Conservation (phyloP, 2,888 invertebrate species). For the Lysandra coridon region DNA sequence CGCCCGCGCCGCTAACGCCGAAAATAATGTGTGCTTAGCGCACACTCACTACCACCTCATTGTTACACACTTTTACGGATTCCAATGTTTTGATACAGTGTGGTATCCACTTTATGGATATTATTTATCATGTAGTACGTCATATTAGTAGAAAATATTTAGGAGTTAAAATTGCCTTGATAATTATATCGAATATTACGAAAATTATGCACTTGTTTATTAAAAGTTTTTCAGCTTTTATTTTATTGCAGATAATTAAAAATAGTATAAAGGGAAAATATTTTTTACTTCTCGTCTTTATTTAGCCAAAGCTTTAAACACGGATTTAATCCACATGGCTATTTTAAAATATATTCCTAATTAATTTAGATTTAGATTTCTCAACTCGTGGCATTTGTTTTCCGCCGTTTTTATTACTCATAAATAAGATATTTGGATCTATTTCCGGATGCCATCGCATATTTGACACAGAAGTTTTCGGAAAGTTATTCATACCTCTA, state of each 20-base stretch:
- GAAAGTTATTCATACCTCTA: not conserved
- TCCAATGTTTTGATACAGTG: slow-evolving; percentile 7
- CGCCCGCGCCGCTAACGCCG: slow-evolving; percentile 53
- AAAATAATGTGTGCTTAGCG: slow-evolving; percentile 44
- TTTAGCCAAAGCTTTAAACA: too few relatives aligned
- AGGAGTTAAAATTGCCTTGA: not conserved
- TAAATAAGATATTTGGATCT: not conserved
- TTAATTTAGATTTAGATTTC: not conserved
- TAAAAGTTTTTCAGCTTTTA: too few relatives aligned
- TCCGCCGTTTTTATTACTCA: slow-evolving; percentile 13
- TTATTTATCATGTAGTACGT: too few relatives aligned
- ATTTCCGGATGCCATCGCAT: slow-evolving; percentile 17
- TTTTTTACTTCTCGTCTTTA: too few relatives aligned
- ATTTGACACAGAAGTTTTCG: slow-evolving; percentile 22
- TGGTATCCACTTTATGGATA: not conserved
- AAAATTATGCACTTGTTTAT: too few relatives aligned
- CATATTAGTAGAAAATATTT: not conserved
- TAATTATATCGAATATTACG: too few relatives aligned
- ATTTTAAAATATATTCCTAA: not conserved
- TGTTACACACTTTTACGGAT: slow-evolving; percentile 37
- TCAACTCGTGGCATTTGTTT: not conserved
- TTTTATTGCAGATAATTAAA: too few relatives aligned
- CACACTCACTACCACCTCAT: slow-evolving; percentile 32
- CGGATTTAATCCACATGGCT: not conserved
- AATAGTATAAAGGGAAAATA: too few relatives aligned